Evolutionary conservation across 2,113 vertebrate species (phyloP), one percentile per base, ranked within the genome.

Genomic region (Mobula hypostoma): DNA sequence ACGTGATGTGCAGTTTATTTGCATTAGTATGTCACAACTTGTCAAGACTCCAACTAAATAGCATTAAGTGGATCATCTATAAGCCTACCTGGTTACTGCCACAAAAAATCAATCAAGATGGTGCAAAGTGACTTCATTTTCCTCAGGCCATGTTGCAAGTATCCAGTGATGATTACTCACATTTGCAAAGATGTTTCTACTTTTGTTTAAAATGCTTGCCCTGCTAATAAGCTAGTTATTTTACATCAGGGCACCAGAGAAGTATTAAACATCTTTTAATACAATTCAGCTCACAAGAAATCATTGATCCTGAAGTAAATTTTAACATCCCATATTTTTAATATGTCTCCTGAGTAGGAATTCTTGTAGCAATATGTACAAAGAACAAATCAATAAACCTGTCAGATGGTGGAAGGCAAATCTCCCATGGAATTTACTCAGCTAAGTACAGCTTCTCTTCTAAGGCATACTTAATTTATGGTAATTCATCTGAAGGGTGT

Each of bases 11-110:
- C 19, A 21, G 21, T 74, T 74, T 24, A 74, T 74, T 74, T 74
- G 19, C 72, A 74, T 61, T 87, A n/a, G 48, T 32, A 61, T 5
- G 29, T 5, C 6, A 5, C 15, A 88, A 5, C 85, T 88, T 63
- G 85, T 29, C 85, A 63, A 88, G 63, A n/a, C 21, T 63, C 58
- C 29, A 88, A 88, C 11, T 88, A 66, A 66, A 88, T 88, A 85
- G 56, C 8, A n/a, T 66, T 63, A 29, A 29, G 27, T 29, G 85
- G 27, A 11, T 32, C n/a, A 32, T n/a, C 27, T 88, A 66, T 63
- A 5, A 29, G 63, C 11, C 58, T 40, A 88, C 29, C 58, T n/a
- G 63, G 82, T 87, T 29, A 61, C 21, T 3, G 5, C 27, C 24
- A 14, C 27, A 24, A 87, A n/a, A 17, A 32, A 9, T 85, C 21